Base-by-base conservation (phyloP, 2,888 invertebrate species). In the Druceiella hillmani region DNA sequence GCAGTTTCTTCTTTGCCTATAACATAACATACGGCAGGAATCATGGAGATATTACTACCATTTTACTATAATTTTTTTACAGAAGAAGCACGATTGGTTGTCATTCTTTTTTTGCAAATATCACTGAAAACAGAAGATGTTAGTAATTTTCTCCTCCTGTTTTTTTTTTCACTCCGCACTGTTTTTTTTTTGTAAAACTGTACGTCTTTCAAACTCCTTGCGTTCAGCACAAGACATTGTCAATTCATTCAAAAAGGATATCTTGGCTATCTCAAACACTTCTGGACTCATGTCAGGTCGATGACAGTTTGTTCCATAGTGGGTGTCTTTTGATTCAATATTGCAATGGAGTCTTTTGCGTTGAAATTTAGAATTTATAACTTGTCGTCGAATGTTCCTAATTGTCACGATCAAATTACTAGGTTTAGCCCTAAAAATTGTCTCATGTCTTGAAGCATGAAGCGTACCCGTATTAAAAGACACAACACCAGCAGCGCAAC, bases 401-500 rank as follows among this genome's bases (percentile, higher is more conserved):
- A 25, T 3, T 25, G n/a, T 25, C 25, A 3, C 3, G 25, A 25
- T 14, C 11, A 31, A 13, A 14, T 31, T 16, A 17, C 10, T 11
- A 31, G 31, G 31, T 16, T 31, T 14, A n/a, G 13, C 17, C 10
- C 16, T 11, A 31, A 31, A 31, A 15, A 31, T 15, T 16, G 13
- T 13, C n/a, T 6, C 12, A 32, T 32, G 32, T 17, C 22, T 17
- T 17, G 10, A 16, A 17, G 32, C 4, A 10, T 32, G 12, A 32
- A 32, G 32, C 16, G 32, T 32, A 12, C 32, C 32, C 17, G 32
- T 32, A 32, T 32, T 32, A 17, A 17, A 32, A 32, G 17, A 32
- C 32, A 32, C 32, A 17, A 32, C 32, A 14, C 20, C 32, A 32
- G 32, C 32, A 32, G 32, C 32, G 32, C 32, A 32, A 16, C 32